Evolutionary conservation across 1,140 invertebrate genomes (phyloP).

Genomic region (Brachionus angularis): DNA sequence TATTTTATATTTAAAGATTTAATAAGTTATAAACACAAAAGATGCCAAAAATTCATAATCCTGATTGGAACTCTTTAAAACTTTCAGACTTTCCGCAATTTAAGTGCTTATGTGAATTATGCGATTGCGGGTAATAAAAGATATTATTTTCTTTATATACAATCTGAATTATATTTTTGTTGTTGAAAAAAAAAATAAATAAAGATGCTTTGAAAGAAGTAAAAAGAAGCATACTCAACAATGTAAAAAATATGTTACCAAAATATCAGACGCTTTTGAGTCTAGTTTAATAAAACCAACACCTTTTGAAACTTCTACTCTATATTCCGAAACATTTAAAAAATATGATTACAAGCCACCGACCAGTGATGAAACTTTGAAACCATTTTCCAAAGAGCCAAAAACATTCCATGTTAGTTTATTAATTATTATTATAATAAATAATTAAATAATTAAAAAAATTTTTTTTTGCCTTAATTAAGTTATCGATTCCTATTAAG

Average conservation of each 20-base stretch:
- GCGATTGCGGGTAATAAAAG: slow-evolving; percentile 34
- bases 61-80: slow-evolving; percentile 19
- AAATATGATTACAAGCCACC: slow-evolving; percentile 10
- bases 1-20: no score
- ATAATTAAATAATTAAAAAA: background rate
- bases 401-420: background rate
- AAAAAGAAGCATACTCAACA: slow-evolving; percentile 28
- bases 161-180: background rate
- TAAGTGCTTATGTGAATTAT: slow-evolving; percentile 37
- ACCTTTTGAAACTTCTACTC: background rate
- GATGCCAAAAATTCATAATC: slow-evolving; percentile 42
- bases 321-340: slow-evolving; percentile 29
- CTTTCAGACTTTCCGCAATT: slow-evolving; percentile 39
- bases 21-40: background rate
- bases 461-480: slow-evolving; percentile 1
- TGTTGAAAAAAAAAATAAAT: background rate
- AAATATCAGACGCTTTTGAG: slow-evolving; percentile 39
- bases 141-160: background rate
- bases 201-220: slow-evolving; percentile 36
- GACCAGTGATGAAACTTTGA: background rate
- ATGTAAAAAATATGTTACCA: slow-evolving; percentile 36
- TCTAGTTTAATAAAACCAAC: slow-evolving; percentile 3
- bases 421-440: background rate
- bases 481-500: background rate
- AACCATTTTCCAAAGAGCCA: background rate